Evolutionary conservation across 2,888 invertebrate genomes (phyloP), one percentile per base, ranked within the genome.

Genomic region (Napeogenes inachia): DNA sequence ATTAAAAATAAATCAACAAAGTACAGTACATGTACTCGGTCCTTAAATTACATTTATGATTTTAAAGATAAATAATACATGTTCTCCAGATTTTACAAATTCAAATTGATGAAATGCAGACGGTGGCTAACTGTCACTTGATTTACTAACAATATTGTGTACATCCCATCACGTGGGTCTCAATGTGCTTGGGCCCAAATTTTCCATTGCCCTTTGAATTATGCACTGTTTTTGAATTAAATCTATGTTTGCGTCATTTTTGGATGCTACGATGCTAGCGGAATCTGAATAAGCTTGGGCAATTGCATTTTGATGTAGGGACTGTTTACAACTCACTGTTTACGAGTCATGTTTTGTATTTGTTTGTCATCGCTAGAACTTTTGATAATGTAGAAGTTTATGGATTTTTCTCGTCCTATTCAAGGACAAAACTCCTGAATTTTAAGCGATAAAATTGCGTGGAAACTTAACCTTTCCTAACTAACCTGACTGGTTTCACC

Each of bases 31-130:
- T 50, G 50, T 30, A 50, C 30, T 50, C 47, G 13, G 3, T 0
- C 10, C 50, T 50, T 50, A 30, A 21, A 50, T 21, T 30, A 50
- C 2, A 8, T 30, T 21, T 12, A 13, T 6, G 13, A 21, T 47
- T 47, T 21, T 47, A 21, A 13, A 55, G 53, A 63, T 67, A 65
- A 65, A 67, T 67, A 65, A 67, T 60, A 57, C 60, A 67, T 63
- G 59, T 63, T 61, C 61, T 60, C 54, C 45, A 38, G 57, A 32
- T 45, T 60, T 67, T 65, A 70, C 64, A 68, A 68, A 69, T 70
- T 71, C 68, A 63, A 70, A 71, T 67, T 46, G 56, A 62, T 60
- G 61, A 63, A 67, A 66, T 66, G 64, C 61, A 68, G 10, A 6
- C 21, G 21, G 21, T 21, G 21, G 21, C 21, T 21, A 21, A 50